phyloP scores from a whole-genome alignment of 2,113 vertebrate species.

The Coracopsis vasa region DNA sequence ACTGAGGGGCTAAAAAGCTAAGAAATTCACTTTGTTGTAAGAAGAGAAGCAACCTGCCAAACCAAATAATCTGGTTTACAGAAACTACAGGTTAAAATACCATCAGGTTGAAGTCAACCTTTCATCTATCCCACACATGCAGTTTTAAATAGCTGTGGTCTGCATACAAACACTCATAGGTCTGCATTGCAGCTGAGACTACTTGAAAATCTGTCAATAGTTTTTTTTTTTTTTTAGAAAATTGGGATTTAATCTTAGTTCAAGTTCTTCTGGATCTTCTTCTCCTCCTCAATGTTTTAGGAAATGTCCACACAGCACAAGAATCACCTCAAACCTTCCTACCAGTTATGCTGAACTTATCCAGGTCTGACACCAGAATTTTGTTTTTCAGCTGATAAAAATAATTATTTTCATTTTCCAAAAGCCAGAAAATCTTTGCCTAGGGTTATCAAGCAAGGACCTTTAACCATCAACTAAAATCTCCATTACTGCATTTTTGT shows the following conservation, averaged over 20 bases:
- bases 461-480: neutral
- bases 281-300: neutral
- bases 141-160: constrained; percentile 7
- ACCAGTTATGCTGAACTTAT: neutral
- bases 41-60: neutral
- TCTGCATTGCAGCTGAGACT: constrained; percentile 8
- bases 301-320: neutral
- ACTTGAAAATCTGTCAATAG: neutral
- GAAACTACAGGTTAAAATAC: constrained; percentile 20
- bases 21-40: neutral
- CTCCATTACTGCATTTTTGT: neutral
- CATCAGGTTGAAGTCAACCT: constrained; percentile 27
- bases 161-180: neutral
- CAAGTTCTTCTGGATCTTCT: neutral
- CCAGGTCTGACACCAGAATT: neutral
- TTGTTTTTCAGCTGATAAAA: neutral
- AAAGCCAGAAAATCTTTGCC: neutral
- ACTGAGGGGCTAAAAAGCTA: neutral
- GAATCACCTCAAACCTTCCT: neutral
- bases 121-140: neutral
- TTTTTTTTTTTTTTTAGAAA: neutral
- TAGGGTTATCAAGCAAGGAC: neutral
- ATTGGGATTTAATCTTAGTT: neutral
- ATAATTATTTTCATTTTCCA: neutral
- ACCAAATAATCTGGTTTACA: constrained; percentile 10